Percentiles rank a stretch among this genome's conserved stretches.
Evolutionary conservation across 2,888 invertebrate genomes (phyloP).

Genomic region (Lacanobia oleracea): DNA sequence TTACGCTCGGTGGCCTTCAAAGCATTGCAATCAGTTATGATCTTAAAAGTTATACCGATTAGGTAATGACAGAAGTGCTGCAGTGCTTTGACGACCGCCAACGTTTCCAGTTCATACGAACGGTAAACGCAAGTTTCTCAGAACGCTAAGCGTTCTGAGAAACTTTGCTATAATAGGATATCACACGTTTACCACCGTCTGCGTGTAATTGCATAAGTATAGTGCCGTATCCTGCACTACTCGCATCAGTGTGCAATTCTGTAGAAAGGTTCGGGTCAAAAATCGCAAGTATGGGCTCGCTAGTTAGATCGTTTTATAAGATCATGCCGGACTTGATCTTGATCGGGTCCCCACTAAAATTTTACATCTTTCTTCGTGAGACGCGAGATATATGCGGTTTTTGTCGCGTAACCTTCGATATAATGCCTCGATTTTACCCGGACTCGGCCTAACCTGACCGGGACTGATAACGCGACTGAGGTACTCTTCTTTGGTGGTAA

Average conservation of each 20-base stretch:
- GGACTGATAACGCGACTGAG: constrained; percentile 54
- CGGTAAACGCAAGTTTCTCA: too few species aligned
- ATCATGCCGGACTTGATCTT: constrained; percentile 1
- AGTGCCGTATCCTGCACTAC: constrained; percentile 31
- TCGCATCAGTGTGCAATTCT: constrained; percentile 25
- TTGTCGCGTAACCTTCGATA: constrained; percentile 39
- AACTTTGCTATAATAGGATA: neutral
- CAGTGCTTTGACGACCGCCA: too few species aligned
- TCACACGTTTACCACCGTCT: neutral
- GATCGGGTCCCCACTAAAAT: constrained; percentile 25
- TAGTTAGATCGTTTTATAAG: constrained; percentile 9
- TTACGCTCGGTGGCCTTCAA: constrained; percentile 41
- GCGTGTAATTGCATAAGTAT: neutral
- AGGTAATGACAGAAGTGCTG: constrained; percentile 3
- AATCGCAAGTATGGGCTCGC: neutral
- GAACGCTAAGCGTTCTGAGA: too few species aligned
- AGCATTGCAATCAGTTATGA: constrained; percentile 44
- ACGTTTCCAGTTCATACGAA: constrained; percentile 37
- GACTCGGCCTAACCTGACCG: constrained; percentile 57
- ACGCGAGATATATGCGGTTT: constrained; percentile 24
- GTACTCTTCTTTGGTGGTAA: constrained; percentile 60
- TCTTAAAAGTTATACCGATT: constrained; percentile 33
- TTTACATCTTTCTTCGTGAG: constrained; percentile 27
- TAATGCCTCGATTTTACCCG: constrained; percentile 14
- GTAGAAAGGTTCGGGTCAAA: neutral